Conservation (phyloP, 2,113 vertebrate genomes). For the Notarius lentiginosus region DNA sequence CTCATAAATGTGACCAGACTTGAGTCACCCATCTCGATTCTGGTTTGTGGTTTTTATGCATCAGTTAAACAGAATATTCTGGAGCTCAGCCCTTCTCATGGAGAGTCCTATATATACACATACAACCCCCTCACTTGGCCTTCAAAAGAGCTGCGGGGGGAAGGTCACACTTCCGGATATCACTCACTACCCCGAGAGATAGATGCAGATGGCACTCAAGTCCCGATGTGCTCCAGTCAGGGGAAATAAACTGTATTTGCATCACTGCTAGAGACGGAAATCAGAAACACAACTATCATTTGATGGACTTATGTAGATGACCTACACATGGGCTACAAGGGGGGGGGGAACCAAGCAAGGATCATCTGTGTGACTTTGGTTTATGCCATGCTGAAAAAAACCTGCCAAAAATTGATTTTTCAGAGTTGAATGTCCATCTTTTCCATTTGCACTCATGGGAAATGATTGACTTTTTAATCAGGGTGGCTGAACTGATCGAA, state of each 20-base stretch:
- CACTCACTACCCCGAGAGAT: slow-evolving; percentile 23
- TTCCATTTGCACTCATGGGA: not conserved
- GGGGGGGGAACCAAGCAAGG: not conserved
- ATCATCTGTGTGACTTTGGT: not conserved
- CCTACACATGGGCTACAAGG: not conserved
- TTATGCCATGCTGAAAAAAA: not conserved
- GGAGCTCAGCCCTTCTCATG: slow-evolving; percentile 24
- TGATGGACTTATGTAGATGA: not conserved
- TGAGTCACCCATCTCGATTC: not conserved
- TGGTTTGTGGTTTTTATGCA: slow-evolving; percentile 6
- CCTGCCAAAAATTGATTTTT: not conserved
- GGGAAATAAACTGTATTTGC: not conserved
- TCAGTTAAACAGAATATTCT: slow-evolving; percentile 7
- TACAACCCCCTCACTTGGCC: not conserved
- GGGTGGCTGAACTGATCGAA: not conserved
- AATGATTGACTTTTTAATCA: not conserved
- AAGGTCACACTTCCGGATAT: slow-evolving; percentile 9
- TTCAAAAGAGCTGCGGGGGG: slow-evolving; percentile 1
- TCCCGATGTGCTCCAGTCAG: slow-evolving; percentile 5
- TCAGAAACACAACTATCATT: not conserved
- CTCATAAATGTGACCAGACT: not conserved
- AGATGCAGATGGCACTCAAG: not conserved
- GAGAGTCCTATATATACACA: not conserved
- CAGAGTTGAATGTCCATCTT: not conserved
- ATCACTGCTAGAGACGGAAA: not conserved